Percentiles rank a stretch among this genome's conserved stretches.
These are phyloP conservation scores for Leptopilina myrica DNA, from an alignment of 2,888 invertebrate species.

Conservation along the genomic window DNA sequence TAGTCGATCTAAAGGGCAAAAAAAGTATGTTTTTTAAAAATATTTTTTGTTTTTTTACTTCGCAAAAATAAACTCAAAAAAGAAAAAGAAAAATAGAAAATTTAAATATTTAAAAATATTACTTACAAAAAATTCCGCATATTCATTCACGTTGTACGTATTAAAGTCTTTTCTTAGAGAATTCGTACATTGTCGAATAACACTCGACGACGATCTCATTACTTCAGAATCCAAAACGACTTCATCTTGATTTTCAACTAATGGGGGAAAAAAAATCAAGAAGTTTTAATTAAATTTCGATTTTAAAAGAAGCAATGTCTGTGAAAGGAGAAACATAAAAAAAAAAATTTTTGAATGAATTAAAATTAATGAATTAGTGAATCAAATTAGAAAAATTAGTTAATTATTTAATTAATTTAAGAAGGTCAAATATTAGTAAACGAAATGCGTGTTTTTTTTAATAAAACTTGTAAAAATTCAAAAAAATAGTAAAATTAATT, in stretches of 20 bases:
- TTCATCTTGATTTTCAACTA: slow-evolving; percentile 66
- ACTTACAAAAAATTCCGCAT: slow-evolving; percentile 66
- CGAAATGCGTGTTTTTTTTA: no score
- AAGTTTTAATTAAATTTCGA: no score
- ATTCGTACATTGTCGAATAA: slow-evolving; percentile 64
- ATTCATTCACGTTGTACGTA: slow-evolving; percentile 63
- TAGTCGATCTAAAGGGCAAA: slow-evolving; percentile 40
- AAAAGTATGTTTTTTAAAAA: no score
- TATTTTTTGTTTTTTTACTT: background rate
- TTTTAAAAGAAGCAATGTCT: no score
- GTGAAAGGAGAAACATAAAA: no score
- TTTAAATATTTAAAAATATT: background rate
- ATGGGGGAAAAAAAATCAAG: slow-evolving; percentile 15
- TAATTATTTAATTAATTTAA: no score
- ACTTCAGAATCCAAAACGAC: slow-evolving; percentile 71
- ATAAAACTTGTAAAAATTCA: no score
- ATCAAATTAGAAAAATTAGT: background rate
- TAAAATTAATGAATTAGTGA: slow-evolving; percentile 19
- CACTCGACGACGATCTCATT: slow-evolving; percentile 67
- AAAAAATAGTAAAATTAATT: no score
- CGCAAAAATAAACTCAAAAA: slow-evolving; percentile 11
- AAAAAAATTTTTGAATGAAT: slow-evolving; percentile 3
- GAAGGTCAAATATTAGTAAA: no score
- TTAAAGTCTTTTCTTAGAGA: slow-evolving; percentile 63
- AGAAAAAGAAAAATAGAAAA: no score